A percentile compares a stretch with the other conserved stretches of the same genome.
phyloP scores from a whole-genome alignment of 2,888 invertebrate genomes.

The Leptothorax acervorum region DNA sequence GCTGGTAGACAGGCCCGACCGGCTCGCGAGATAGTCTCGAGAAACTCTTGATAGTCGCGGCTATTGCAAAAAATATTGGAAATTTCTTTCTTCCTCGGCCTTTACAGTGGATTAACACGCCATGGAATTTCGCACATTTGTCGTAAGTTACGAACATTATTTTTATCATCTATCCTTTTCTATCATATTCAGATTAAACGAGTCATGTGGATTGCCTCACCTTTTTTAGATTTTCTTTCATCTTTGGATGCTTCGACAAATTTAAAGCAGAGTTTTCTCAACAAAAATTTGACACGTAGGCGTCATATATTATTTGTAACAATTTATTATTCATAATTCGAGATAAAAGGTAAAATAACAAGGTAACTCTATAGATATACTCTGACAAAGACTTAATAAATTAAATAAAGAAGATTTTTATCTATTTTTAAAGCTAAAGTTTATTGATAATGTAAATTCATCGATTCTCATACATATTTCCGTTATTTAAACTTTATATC shows the following conservation, averaged over 20 bases:
- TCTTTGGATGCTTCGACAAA: neutral
- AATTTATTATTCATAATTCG: neutral
- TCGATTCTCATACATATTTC: neutral
- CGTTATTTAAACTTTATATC: neutral
- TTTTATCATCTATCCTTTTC: conserved; percentile 9
- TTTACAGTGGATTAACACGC: conserved; percentile 19
- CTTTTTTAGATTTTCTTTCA: conserved; percentile 7
- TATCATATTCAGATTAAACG: neutral
- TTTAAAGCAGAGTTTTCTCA: neutral
- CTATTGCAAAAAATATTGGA: neutral
- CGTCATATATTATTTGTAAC: neutral
- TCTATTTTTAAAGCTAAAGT: neutral
- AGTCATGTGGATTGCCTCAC: neutral
- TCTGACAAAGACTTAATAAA: neutral
- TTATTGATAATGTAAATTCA: neutral
- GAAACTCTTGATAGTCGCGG: neutral
- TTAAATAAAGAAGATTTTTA: neutral
- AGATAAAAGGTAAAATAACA: neutral
- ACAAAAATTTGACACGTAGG: neutral
- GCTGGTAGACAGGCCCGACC: conserved; percentile 70
- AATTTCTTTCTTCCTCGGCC: neutral
- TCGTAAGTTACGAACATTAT: conserved; percentile 74
- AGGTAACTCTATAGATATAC: neutral
- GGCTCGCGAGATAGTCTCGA: conserved; percentile 31
- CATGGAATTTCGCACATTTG: conserved; percentile 81